Base-by-base conservation (phyloP, 2,113 vertebrate genomes). In the Acanthochromis polyacanthus region DNA sequence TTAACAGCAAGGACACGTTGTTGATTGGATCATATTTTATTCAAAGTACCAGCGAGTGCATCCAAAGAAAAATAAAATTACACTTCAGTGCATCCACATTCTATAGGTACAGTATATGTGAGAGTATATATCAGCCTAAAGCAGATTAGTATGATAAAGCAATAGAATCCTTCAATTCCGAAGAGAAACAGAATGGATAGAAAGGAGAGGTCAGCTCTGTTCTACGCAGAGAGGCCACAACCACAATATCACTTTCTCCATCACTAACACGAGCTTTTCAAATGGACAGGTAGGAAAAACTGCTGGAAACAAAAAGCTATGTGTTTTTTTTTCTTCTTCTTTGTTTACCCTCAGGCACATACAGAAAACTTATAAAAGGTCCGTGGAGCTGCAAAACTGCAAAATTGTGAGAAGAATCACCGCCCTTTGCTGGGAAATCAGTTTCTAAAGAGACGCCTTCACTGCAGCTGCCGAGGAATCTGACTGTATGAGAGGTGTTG, bases 31-130 rank as follows among this genome's bases (percentile, higher is more conserved):
- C 50, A 30, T 66, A 50, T 25, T 71, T 53, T 46, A 43, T 48
- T 56, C 50, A 52, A 55, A 80, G 58, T 11, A 62, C 16, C 20
- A 50, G 48, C 30, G 19, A 20, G 53, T 10, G 32, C 77, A 36
- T 36, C 32, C 32, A 71, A 83, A 84, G 71, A 72, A 80, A 72
- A 72, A 80, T 43, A 79, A 36, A 86, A 82, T 78, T 75, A 72
- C n/a, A 53, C 48, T 11, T 60, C n/a, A n/a, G 14, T 43, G 51
- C 0, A 10, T 53, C 38, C 25, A 51, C 32, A 19, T 58, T 58
- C 23, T 4, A 48, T 59, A 32, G 43, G n/a, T 57, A 38, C 50
- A 62, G 46, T 7, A 20, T 20, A 45, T 32, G 48, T 52, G 56
- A 36, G 68, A 19, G 59, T 73, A 76, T 7, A 71, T 85, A 81